A percentile compares a stretch with the other conserved stretches of the same genome.
Conservation (phyloP, 2,888 invertebrate species). For the Amphipoea lucens region DNA sequence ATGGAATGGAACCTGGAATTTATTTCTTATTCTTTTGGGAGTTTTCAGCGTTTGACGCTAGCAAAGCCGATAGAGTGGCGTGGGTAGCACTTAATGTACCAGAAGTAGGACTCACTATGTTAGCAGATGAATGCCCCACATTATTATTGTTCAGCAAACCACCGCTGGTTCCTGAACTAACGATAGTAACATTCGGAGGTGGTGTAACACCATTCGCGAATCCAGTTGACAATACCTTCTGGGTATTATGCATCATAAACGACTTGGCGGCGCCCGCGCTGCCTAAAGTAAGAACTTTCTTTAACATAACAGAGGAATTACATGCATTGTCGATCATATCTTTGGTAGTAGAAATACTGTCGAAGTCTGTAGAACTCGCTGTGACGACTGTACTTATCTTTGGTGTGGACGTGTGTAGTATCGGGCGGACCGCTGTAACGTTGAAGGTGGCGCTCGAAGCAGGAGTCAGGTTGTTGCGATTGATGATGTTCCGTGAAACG, state of each 20-base stretch:
- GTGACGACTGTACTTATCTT: constrained; percentile 82
- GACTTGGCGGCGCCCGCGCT: constrained; percentile 86
- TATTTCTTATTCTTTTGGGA: constrained; percentile 65
- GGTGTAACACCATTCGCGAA: constrained; percentile 86
- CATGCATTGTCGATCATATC: constrained; percentile 89
- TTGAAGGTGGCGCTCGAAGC: constrained; percentile 84
- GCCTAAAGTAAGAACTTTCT: constrained; percentile 88
- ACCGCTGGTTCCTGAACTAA: constrained; percentile 83
- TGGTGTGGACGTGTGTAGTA: constrained; percentile 80
- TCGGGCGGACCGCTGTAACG: constrained; percentile 81
- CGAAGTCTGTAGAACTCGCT: constrained; percentile 80
- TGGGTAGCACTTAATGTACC: constrained; percentile 88
- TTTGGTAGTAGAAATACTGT: constrained; percentile 86
- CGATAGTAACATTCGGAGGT: constrained; percentile 88
- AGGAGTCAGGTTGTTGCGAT: constrained; percentile 77
- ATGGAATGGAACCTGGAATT: constrained; percentile 59
- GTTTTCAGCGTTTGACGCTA: constrained; percentile 77
- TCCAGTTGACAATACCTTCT: constrained; percentile 87
- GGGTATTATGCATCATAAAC: constrained; percentile 89
- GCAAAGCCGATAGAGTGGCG: constrained; percentile 86
- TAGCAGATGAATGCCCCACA: constrained; percentile 73
- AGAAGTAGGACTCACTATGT: constrained; percentile 80
- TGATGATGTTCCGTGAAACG: constrained; percentile 87
- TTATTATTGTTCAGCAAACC: constrained; percentile 77
- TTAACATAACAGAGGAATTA: constrained; percentile 89